Conservation (phyloP, 2,113 vertebrate species). For the Ameiurus melas region DNA sequence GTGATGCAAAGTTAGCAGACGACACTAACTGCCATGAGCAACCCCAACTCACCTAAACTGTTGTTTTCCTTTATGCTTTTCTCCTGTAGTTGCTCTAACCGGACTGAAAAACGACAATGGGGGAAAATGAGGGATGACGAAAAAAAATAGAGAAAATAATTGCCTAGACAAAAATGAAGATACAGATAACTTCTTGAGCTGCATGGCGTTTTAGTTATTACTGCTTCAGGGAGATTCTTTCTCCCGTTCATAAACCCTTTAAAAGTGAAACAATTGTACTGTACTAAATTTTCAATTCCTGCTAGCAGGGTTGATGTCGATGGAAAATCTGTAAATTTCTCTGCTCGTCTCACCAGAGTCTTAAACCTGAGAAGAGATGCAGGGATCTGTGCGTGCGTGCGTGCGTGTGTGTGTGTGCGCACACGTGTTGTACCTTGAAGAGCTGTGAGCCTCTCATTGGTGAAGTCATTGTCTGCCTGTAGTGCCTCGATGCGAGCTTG, state of each 20-base stretch:
- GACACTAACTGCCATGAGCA: slow-evolving; percentile 22
- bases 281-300: background rate
- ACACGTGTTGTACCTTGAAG: slow-evolving; percentile 82
- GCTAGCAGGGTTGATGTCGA: background rate
- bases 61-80: slow-evolving; percentile 98
- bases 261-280: background rate
- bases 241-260: background rate
- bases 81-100: slow-evolving; percentile 97
- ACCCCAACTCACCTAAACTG: slow-evolving; percentile 90
- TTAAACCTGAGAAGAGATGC: background rate
- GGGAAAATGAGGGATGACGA: slow-evolving; percentile 75
- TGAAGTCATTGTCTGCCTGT: slow-evolving; percentile 98
- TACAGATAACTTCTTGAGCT: background rate
- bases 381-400: background rate
- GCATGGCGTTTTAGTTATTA: background rate
- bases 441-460: slow-evolving; percentile 91
- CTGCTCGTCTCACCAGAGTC: background rate
- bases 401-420: background rate
- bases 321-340: background rate
- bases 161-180: background rate
- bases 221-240: background rate
- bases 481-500: slow-evolving; percentile 97
- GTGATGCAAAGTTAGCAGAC: slow-evolving; percentile 56
- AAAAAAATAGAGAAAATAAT: slow-evolving; percentile 52
- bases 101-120: slow-evolving; percentile 86